Conservation (phyloP, 2,797 vertebrate genomes). For the Myiotriccus ornatus region DNA sequence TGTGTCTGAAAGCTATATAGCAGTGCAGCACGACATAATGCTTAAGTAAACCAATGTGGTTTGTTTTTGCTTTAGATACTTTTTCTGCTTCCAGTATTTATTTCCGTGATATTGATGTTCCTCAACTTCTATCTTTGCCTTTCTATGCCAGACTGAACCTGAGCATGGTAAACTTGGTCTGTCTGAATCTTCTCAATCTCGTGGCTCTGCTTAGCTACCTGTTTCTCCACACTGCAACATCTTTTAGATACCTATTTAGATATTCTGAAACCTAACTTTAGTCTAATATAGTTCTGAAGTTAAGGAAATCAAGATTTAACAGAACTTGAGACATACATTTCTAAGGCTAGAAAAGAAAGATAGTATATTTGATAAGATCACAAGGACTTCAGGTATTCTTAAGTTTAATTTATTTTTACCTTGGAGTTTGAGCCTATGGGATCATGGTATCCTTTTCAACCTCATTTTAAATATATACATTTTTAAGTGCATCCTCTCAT, state of each 20-base stretch:
- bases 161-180: not conserved
- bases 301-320: not conserved
- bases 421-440: not conserved
- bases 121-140: not conserved
- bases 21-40: not conserved
- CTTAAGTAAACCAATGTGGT: not conserved
- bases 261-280: not conserved
- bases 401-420: not conserved
- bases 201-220: not conserved
- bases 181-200: not conserved
- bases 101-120: not conserved
- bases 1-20: not conserved
- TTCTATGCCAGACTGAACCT: not conserved
- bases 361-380: not conserved
- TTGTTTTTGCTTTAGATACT: not conserved
- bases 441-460: not conserved
- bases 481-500: not conserved
- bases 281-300: not conserved
- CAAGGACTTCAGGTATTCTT: not conserved
- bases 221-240: not conserved
- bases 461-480: not conserved
- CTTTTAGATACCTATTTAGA: not conserved
- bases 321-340: not conserved
- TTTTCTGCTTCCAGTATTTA: not conserved
- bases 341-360: not conserved